Evolutionary conservation across 2,888 invertebrate species (phyloP).

Genomic region (Molanna angustata): DNA sequence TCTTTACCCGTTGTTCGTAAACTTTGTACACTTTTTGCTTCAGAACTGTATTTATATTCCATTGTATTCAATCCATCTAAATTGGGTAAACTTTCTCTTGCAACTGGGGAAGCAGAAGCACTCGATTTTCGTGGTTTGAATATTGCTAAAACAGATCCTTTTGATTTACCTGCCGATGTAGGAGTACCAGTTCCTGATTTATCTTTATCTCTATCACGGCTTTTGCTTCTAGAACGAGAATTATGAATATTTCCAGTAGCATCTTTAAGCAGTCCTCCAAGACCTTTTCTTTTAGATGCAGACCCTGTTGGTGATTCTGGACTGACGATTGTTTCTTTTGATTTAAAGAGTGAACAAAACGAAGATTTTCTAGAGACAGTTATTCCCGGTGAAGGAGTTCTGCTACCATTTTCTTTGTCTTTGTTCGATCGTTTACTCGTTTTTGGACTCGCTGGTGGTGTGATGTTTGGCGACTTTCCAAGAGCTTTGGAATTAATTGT

Average conservation of each 20-base stretch:
- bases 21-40: conserved; percentile 39
- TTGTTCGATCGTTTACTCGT: conserved; percentile 38
- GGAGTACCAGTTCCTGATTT: conserved; percentile 54
- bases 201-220: conserved; percentile 50
- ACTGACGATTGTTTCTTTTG: conserved; percentile 63
- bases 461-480: conserved; percentile 27
- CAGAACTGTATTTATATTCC: conserved; percentile 41
- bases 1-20: conserved; percentile 35
- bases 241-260: conserved; percentile 35
- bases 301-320: conserved; percentile 60
- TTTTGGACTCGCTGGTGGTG: conserved; percentile 50
- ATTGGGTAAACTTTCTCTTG: conserved; percentile 36
- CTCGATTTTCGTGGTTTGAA: conserved; percentile 58
- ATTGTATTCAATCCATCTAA: conserved; percentile 46
- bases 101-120: conserved; percentile 44
- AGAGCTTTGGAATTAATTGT: conserved; percentile 27
- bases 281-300: conserved; percentile 35
- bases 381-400: conserved; percentile 68
- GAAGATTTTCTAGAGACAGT: conserved; percentile 75
- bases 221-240: conserved; percentile 63
- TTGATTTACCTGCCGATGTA: conserved; percentile 55
- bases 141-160: conserved; percentile 64
- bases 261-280: conserved; percentile 35
- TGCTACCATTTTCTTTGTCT: conserved; percentile 39
- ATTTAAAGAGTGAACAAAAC: conserved; percentile 76